Conservation (phyloP, 2,888 invertebrate genomes). For the Conistra vaccinii region DNA sequence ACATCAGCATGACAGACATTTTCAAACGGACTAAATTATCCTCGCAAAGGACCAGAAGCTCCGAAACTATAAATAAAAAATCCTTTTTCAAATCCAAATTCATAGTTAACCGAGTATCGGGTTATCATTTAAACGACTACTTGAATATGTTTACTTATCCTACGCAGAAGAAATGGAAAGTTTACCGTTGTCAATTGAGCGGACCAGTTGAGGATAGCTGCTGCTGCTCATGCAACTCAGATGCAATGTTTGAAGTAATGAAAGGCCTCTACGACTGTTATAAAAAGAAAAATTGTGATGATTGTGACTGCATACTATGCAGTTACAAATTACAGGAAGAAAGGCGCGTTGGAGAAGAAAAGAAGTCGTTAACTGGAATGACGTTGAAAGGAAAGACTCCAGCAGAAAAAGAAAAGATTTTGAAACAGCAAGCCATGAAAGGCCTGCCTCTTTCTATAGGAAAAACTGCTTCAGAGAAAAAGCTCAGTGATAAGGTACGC, state of each 20-base stretch:
- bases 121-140: constrained; percentile 16
- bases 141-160: constrained; percentile 34
- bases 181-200: constrained; percentile 69
- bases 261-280: constrained; percentile 84
- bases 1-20: constrained; percentile 35
- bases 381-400: constrained; percentile 25
- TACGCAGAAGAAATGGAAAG: constrained; percentile 55
- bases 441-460: constrained; percentile 67
- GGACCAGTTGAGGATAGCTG: constrained; percentile 74
- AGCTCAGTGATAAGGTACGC: not conserved
- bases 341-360: constrained; percentile 30
- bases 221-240: constrained; percentile 75
- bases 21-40: constrained; percentile 21
- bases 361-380: constrained; percentile 36
- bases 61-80: constrained; percentile 19
- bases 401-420: constrained; percentile 38
- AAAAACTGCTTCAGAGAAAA: constrained; percentile 2
- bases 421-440: constrained; percentile 26
- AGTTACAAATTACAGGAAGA: constrained; percentile 71
- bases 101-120: constrained; percentile 46
- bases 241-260: constrained; percentile 86
- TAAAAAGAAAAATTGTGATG: constrained; percentile 82
- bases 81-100: constrained; percentile 27
- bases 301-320: constrained; percentile 82
- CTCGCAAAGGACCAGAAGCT: constrained; percentile 29